Percentiles rank a stretch among this genome's conserved stretches.
Conservation (phyloP, 2,797 vertebrate genomes). For the Discoglossus pictus region DNA sequence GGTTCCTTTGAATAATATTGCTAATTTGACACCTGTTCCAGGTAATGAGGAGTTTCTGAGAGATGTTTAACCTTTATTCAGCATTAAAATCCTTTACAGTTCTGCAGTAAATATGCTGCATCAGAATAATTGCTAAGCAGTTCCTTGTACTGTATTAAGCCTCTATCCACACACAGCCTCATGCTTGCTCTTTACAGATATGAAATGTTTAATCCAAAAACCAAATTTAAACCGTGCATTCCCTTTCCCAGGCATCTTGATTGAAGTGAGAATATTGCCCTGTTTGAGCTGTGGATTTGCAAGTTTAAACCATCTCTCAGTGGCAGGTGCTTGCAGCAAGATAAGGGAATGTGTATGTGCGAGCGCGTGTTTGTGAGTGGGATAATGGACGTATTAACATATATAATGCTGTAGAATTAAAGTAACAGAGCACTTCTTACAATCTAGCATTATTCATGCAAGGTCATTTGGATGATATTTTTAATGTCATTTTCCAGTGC, state of each 20-base stretch:
- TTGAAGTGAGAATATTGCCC: slow-evolving; percentile 57
- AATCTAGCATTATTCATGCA: slow-evolving; percentile 6
- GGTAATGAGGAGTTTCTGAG: slow-evolving; percentile 1
- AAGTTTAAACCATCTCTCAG: slow-evolving; percentile 62
- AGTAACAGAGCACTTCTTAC: slow-evolving; percentile 12
- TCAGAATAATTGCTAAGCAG: slow-evolving; percentile 26
- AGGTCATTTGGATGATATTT: background rate
- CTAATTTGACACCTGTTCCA: slow-evolving; percentile 3
- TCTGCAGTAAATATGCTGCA: slow-evolving; percentile 39
- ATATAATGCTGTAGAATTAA: slow-evolving; percentile 43
- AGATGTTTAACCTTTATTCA: slow-evolving; percentile 38
- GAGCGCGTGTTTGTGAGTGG: slow-evolving; percentile 29
- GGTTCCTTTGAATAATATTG: slow-evolving; percentile 6
- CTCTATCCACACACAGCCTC: slow-evolving; percentile 29
- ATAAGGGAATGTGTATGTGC: slow-evolving; percentile 60
- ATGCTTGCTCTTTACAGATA: slow-evolving; percentile 47
- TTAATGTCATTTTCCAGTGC: background rate
- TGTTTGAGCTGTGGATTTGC: slow-evolving; percentile 64
- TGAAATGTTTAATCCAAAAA: slow-evolving; percentile 50
- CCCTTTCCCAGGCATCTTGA: slow-evolving; percentile 43
- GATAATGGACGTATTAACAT: slow-evolving; percentile 49
- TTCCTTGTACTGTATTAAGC: slow-evolving; percentile 28
- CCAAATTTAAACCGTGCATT: slow-evolving; percentile 51
- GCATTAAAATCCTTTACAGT: slow-evolving; percentile 37
- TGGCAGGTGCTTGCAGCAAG: slow-evolving; percentile 65